Evolutionary conservation across 2,797 vertebrate genomes (phyloP).

Genomic region (Neostethus bicornis): DNA sequence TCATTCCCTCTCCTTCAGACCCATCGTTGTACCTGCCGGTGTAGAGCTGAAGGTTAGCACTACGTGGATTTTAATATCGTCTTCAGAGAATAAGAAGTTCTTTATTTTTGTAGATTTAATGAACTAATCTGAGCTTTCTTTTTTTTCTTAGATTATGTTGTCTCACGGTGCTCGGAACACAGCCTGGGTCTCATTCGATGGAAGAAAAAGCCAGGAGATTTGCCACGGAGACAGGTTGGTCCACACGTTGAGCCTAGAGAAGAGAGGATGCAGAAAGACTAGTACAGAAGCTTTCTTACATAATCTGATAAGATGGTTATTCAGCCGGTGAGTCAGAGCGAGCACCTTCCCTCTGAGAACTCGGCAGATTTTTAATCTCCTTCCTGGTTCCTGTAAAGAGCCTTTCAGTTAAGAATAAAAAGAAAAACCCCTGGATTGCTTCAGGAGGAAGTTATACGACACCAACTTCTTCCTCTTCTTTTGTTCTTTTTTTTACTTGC

Average conservation of each 20-base stretch:
- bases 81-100: neutral
- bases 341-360: slow-evolving; percentile 37
- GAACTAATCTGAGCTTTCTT: too few relatives aligned
- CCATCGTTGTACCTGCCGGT: slow-evolving; percentile 85
- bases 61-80: neutral
- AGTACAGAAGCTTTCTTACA: slow-evolving; percentile 41
- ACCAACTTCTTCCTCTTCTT: slow-evolving; percentile 29
- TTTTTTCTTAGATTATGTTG: slow-evolving; percentile 74
- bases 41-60: slow-evolving; percentile 80
- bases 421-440: slow-evolving; percentile 19
- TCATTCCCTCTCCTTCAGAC: slow-evolving; percentile 85
- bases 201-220: slow-evolving; percentile 84
- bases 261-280: too few relatives aligned
- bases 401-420: neutral
- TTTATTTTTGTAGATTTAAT: neutral
- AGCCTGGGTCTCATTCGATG: slow-evolving; percentile 86
- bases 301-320: slow-evolving; percentile 41
- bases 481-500: slow-evolving; percentile 8
- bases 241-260: slow-evolving; percentile 5
- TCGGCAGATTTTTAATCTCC: slow-evolving; percentile 29
- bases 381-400: slow-evolving; percentile 27
- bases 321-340: slow-evolving; percentile 4
- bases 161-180: slow-evolving; percentile 82
- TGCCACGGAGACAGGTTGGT: slow-evolving; percentile 83
- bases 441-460: slow-evolving; percentile 27